Base-by-base conservation (phyloP, 2,888 invertebrate genomes). In the Drosophila fungiperda region DNA sequence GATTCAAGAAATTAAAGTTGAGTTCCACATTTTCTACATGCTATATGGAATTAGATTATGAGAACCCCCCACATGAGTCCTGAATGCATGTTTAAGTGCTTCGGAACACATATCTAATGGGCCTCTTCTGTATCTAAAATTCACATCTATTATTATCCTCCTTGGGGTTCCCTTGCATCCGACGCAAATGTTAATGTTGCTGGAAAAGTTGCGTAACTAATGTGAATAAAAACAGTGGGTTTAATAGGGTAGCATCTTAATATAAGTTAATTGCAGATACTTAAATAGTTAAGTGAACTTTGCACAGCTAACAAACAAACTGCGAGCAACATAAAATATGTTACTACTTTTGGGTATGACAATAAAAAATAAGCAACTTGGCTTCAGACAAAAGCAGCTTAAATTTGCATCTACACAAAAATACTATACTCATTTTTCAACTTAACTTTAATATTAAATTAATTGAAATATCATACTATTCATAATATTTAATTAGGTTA, bases 31-130 rank as follows among this genome's bases (percentile, higher is more conserved):
- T 48, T 38, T 12, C 23, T 7, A 7, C 6, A 23, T 1, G 2
- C 32, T 29, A 29, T 33, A 54, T 20, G 20, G 26, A 35, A 40
- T 8, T 6, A 3, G 12, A 20, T 8, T 9, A 9, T 17, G 23
- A 9, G 11, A 20, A 11, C 6, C 45, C 38, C 52, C 48, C 59
- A 40, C 32, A 57, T 68, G 72, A 68, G 66, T 75, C 68, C 76
- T 78, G 48, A 32, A 78, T 79, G 66, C 72, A 53, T 52, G 55
- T 61, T 78, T 63, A 76, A 78, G 76, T 68, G 65, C 29, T n/a
- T 29, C 45, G 1, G 15, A 33, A 17, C 20, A 6, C 33, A 49
- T 40, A 40, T 48, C 63, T 71, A 76, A 76, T 76, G 63, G 55
- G 57, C 35, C 60, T 35, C 15, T 38, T 38, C 36, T 65, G 65